phyloP scores from a whole-genome alignment of 2,888 invertebrate genomes.

The Zaprionus obscuricornis region DNA sequence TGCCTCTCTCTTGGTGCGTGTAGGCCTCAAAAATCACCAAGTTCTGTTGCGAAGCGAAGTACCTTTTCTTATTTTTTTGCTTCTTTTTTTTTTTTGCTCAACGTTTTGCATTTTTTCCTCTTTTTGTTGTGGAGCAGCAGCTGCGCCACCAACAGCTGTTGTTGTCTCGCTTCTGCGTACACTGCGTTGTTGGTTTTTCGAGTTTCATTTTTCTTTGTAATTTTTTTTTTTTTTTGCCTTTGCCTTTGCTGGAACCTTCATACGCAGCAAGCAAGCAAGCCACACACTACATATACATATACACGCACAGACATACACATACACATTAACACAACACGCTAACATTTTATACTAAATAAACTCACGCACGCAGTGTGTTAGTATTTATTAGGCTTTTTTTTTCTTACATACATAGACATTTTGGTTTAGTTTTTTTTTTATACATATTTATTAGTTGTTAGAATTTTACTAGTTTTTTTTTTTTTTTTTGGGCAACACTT shows the following conservation, averaged over 20 bases:
- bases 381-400: too few relatives aligned
- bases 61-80: constrained; percentile 51
- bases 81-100: constrained; percentile 2
- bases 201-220: too few relatives aligned
- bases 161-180: constrained; percentile 65
- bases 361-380: too few relatives aligned
- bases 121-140: constrained; percentile 67
- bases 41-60: constrained; percentile 35
- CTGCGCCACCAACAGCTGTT: constrained; percentile 61
- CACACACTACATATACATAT: too few relatives aligned
- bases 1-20: constrained; percentile 13
- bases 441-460: too few relatives aligned
- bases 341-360: too few relatives aligned
- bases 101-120: constrained; percentile 41
- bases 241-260: constrained; percentile 1
- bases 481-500: constrained; percentile 24
- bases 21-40: constrained; percentile 39
- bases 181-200: constrained; percentile 30
- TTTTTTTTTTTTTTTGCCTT: too few relatives aligned
- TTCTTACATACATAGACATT: constrained; percentile 10
- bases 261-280: too few relatives aligned
- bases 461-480: background rate
- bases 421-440: background rate
- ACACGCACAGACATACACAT: too few relatives aligned
- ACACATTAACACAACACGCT: too few relatives aligned